A percentile compares a stretch with the other conserved stretches of the same genome.
These are phyloP conservation scores for Eptesicus fuscus DNA, from an alignment of 2,113 vertebrate species.

Conservation along the genomic window DNA sequence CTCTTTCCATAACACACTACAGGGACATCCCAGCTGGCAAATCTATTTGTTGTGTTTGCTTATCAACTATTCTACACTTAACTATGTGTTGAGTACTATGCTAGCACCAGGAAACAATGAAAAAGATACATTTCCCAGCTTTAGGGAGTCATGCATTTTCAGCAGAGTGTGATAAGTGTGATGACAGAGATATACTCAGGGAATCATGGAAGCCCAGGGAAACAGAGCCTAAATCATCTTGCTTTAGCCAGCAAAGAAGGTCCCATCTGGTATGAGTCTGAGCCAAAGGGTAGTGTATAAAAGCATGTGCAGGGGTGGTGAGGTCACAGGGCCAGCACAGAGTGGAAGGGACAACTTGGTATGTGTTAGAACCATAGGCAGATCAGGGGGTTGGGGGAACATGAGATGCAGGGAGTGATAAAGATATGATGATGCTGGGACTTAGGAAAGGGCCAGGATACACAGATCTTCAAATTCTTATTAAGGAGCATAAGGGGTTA, in stretches of 20 bases:
- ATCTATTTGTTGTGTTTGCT: slow-evolving; percentile 11
- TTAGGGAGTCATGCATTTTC: neutral
- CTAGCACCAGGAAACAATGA: slow-evolving; percentile 37
- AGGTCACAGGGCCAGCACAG: neutral
- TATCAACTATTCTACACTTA: neutral
- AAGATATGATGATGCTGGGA: neutral
- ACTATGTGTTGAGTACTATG: slow-evolving; percentile 1
- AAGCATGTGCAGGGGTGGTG: neutral
- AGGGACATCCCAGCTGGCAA: slow-evolving; percentile 14
- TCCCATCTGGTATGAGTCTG: neutral
- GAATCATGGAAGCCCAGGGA: neutral
- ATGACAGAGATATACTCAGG: neutral
- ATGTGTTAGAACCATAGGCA: neutral
- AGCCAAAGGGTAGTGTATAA: neutral
- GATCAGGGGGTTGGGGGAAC: no score
- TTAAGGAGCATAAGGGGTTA: neutral
- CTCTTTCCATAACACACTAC: slow-evolving; percentile 19
- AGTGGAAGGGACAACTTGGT: neutral
- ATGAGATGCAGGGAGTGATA: neutral
- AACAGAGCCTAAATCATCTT: neutral
- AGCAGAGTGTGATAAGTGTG: neutral
- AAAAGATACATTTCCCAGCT: neutral
- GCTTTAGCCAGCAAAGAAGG: neutral
- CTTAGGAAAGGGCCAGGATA: neutral
- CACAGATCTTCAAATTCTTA: neutral